phyloP scores from a whole-genome alignment of 2,888 invertebrate species.

The Luperina testacea region DNA sequence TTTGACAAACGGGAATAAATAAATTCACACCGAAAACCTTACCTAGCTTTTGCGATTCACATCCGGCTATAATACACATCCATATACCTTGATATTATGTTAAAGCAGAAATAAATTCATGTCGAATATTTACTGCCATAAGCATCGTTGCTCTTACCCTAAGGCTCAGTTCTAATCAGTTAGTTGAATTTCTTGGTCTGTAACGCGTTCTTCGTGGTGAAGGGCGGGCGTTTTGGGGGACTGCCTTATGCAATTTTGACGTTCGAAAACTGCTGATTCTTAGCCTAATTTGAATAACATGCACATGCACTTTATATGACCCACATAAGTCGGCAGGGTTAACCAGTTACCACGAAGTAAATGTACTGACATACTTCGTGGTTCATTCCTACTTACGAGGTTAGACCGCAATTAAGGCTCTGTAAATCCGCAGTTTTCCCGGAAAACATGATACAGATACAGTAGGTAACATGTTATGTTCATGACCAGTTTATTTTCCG shows the following conservation, averaged over 20 bases:
- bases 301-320: not conserved
- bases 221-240: no score
- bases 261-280: no score
- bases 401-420: not conserved
- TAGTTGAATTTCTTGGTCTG: not conserved
- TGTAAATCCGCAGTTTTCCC: not conserved
- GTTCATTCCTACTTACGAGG: not conserved
- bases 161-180: not conserved
- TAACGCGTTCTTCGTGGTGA: not conserved
- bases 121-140: not conserved
- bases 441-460: conserved; percentile 4
- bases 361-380: not conserved
- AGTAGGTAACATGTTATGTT: not conserved
- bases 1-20: not conserved
- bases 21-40: not conserved
- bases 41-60: not conserved
- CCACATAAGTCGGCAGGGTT: not conserved
- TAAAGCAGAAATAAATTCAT: not conserved
- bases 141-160: not conserved
- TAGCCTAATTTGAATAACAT: not conserved
- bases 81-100: not conserved
- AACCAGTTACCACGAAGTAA: not conserved
- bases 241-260: no score
- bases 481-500: conserved; percentile 28
- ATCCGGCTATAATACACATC: no score